Evolutionary conservation across 2,113 vertebrate species (phyloP), one percentile per base, ranked within the genome.

Genomic region (Oreochromis tanganicae): DNA sequence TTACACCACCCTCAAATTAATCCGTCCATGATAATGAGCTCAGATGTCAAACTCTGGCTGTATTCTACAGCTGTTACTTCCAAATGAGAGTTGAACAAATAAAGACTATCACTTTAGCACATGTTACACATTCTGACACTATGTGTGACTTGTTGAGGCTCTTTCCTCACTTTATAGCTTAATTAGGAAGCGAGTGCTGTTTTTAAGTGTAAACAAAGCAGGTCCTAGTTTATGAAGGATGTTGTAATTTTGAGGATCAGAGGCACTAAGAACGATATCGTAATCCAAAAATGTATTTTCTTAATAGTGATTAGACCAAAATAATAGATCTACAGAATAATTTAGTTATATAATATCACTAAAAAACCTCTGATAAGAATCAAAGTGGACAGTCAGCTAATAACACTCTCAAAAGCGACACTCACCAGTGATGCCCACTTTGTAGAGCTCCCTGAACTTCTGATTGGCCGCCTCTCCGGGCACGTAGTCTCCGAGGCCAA

Each of bases 401-500:
- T 38, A 68, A 19, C 46, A 32, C 21, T 54, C 56, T 21, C 5
- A 43, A 32, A 68, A 21, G 48, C 1, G 12, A 68, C 50, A 97
- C 98, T 97, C 95, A 99, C 98, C 97, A 0, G 98, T 99, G 95
- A 99, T 99, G 80, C 97, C 98, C 2, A 99, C 94, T 96, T 99
- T 99, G 93, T 99, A 99, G 16, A 99, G 94, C 92, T 98, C 97
- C 78, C 98, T 94, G 95, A 98, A 99, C 84, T 92, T 98, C 90
- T 99, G 99, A 91, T 99, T 97, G 73, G 96, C 96, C 3, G 97
- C 97, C 93, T 99, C 98, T 78, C 98, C 98, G 0, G 98, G 98
- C 11, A 99, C 98, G 1, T 99, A 99, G 89, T 99, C 98, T 24
- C 98, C 98, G 0, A 99, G 96, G 73, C 98, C 98, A 6, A 99